Conservation (phyloP, 2,888 invertebrate genomes). For the Synanthedon formicaeformis region DNA sequence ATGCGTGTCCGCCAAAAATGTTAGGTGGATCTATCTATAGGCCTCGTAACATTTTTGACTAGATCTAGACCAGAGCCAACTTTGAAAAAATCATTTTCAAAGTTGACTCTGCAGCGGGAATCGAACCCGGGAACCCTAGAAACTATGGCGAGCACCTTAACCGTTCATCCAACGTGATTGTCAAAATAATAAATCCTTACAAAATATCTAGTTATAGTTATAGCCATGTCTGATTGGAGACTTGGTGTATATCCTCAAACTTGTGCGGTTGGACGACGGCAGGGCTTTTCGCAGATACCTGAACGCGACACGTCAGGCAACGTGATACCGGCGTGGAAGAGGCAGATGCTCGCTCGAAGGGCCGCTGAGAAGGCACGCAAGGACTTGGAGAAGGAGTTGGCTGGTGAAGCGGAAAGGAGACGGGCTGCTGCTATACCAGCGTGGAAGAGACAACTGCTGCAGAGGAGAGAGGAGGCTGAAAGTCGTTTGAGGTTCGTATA, state of each 20-base stretch:
- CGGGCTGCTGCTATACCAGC: slow-evolving; percentile 89
- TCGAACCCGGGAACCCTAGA: too few relatives aligned
- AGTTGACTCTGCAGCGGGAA: too few relatives aligned
- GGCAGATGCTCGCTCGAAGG: slow-evolving; percentile 94
- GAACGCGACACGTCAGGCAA: slow-evolving; percentile 90
- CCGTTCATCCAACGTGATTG: too few relatives aligned
- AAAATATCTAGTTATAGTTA: too few relatives aligned
- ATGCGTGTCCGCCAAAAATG: too few relatives aligned
- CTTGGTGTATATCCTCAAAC: slow-evolving; percentile 5
- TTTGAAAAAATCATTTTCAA: too few relatives aligned
- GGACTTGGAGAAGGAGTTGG: slow-evolving; percentile 88
- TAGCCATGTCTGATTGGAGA: too few relatives aligned
- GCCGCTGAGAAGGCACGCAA: slow-evolving; percentile 93
- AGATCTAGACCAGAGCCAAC: too few relatives aligned
- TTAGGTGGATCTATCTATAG: too few relatives aligned
- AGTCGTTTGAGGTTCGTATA: slow-evolving; percentile 77
- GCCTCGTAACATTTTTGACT: too few relatives aligned
- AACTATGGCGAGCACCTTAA: too few relatives aligned
- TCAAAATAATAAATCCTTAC: too few relatives aligned
- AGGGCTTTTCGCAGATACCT: slow-evolving; percentile 79
- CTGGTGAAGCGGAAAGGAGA: slow-evolving; percentile 85
- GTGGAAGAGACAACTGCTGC: slow-evolving; percentile 92
- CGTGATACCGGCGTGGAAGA: slow-evolving; percentile 93
- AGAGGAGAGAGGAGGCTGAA: slow-evolving; percentile 83
- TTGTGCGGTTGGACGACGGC: slow-evolving; percentile 51